Conservation (phyloP, 2,888 invertebrate species). For the Cynaeus angustus region DNA sequence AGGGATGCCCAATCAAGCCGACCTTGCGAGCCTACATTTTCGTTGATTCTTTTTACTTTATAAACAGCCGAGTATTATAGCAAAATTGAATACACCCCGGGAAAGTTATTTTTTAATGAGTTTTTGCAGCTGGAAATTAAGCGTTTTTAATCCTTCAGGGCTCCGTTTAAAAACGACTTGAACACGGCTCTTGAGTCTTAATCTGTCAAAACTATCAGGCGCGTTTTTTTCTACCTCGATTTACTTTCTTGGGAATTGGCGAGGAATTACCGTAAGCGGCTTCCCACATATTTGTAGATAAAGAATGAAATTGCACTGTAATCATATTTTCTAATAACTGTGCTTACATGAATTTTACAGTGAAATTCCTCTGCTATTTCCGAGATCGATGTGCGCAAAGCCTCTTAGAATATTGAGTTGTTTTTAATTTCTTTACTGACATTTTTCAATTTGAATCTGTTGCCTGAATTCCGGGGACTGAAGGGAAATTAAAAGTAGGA, state of each 20-base stretch:
- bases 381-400: neutral
- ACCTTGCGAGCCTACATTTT: constrained; percentile 30
- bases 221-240: too few relatives aligned
- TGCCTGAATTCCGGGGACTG: neutral
- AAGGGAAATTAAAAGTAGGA: neutral
- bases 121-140: constrained; percentile 15
- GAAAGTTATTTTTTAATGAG: constrained; percentile 29
- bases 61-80: constrained; percentile 28
- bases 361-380: neutral
- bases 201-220: too few relatives aligned
- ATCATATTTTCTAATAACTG: neutral
- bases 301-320: neutral
- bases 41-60: constrained; percentile 27
- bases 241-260: too few relatives aligned
- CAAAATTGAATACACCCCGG: constrained; percentile 26
- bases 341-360: neutral
- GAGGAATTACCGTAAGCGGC: too few relatives aligned
- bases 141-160: constrained; percentile 23
- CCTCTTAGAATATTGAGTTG: neutral
- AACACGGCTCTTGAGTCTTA: neutral
- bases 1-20: constrained; percentile 40
- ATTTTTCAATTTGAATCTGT: neutral
- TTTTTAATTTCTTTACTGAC: neutral
- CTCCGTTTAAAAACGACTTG: constrained; percentile 9
- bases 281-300: neutral